A percentile compares a stretch with the other conserved stretches of the same genome.
These are phyloP conservation scores for Deilephila porcellus DNA, from an alignment of 2,888 invertebrate species.

Conservation along the genomic window DNA sequence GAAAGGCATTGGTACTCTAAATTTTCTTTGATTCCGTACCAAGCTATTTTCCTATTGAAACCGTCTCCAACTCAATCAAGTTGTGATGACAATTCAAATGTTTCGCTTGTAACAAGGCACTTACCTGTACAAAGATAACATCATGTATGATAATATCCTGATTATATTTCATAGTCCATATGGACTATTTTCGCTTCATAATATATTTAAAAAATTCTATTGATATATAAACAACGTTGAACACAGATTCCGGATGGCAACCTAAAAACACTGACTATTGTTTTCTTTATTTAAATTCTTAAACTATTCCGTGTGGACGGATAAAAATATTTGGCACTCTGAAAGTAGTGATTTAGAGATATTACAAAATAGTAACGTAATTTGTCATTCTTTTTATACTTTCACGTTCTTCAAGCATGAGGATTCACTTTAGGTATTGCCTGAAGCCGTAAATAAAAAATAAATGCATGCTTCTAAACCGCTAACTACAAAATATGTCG, in stretches of 20 bases:
- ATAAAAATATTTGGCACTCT: conserved; percentile 24
- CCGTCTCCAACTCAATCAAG: conserved; percentile 3
- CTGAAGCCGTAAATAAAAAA: neutral
- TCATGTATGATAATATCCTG: neutral
- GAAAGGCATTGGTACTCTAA: too few relatives aligned
- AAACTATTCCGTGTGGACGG: neutral
- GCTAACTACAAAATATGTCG: neutral
- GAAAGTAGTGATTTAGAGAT: neutral
- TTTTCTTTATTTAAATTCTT: conserved; percentile 12
- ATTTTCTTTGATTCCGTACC: too few relatives aligned
- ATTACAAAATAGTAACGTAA: neutral
- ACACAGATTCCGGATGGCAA: neutral
- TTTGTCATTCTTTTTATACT: neutral
- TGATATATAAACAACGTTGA: neutral
- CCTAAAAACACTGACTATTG: neutral
- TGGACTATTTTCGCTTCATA: neutral
- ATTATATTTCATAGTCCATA: neutral
- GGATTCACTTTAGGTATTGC: neutral
- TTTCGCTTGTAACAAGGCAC: neutral
- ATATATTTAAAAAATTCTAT: neutral
- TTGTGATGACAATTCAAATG: conserved; percentile 16
- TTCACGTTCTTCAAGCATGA: neutral
- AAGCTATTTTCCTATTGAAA: neutral
- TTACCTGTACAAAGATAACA: conserved; percentile 9
- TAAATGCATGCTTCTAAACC: neutral